These are phyloP conservation scores for Melangyna quadrimaculata DNA, from an alignment of 2,888 invertebrate species.

Conservation along the genomic window DNA sequence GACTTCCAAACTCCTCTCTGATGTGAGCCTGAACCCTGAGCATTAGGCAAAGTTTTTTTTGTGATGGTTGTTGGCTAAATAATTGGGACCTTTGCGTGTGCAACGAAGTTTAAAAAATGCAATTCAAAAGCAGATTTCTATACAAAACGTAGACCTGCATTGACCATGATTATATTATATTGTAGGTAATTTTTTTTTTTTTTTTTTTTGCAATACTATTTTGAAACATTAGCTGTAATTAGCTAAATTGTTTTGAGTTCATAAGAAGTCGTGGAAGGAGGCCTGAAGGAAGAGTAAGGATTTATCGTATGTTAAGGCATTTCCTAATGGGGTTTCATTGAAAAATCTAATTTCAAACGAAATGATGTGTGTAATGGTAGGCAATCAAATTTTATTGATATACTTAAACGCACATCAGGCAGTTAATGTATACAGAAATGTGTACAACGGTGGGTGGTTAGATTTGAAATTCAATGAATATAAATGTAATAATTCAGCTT, in stretches of 20 bases:
- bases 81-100: conserved; percentile 29
- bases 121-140: not conserved
- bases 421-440: not conserved
- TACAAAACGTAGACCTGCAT: not conserved
- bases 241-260: conserved; percentile 52
- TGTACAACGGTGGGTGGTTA: not conserved
- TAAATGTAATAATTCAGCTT: not conserved
- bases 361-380: conserved; percentile 35
- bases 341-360: conserved; percentile 1
- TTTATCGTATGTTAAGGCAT: conserved; percentile 18
- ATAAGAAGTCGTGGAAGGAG: not conserved
- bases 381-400: conserved; percentile 61
- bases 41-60: conserved; percentile 16
- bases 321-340: conserved; percentile 19
- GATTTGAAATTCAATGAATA: conserved; percentile 3
- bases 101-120: conserved; percentile 6
- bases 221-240: conserved; percentile 48
- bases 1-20: conserved; percentile 4
- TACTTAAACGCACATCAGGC: conserved; percentile 49
- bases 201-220: conserved; percentile 12
- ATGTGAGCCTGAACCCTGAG: too few species aligned
- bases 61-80: not conserved
- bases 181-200: too few species aligned
- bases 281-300: not conserved
- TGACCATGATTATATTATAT: too few species aligned